Evolutionary conservation across 2,797 vertebrate genomes (phyloP).

Genomic region (Enteromius radiatus): DNA sequence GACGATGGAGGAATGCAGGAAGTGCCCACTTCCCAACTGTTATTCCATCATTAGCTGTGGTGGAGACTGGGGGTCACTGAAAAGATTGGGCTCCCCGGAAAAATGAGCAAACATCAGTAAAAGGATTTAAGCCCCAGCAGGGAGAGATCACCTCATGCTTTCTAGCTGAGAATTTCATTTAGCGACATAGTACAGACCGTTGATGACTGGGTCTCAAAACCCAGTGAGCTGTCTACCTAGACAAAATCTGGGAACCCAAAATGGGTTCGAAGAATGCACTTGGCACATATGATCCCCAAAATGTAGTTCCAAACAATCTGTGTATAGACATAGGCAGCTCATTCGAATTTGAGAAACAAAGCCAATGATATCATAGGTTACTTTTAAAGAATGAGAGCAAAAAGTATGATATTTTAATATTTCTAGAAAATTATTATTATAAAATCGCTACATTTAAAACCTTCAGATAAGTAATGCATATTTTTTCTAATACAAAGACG

Average conservation of each 20-base stretch:
- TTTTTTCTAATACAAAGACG: neutral
- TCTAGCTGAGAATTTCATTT: neutral
- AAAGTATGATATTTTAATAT: neutral
- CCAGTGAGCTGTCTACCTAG: neutral
- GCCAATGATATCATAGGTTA: too few relatives aligned
- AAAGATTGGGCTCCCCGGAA: neutral
- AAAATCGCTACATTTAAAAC: neutral
- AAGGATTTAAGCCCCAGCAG: conserved; percentile 3
- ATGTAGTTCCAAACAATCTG: too few relatives aligned
- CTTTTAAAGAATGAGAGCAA: neutral
- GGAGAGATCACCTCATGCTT: neutral
- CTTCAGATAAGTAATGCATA: neutral
- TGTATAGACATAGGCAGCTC: neutral
- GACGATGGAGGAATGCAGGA: neutral
- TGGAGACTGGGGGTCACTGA: neutral
- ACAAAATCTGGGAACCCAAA: neutral
- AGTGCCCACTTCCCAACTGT: neutral
- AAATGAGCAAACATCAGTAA: conserved; percentile 1
- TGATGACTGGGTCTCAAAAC: neutral
- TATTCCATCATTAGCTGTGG: conserved; percentile 1
- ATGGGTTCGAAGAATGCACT: neutral
- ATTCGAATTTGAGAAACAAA: neutral
- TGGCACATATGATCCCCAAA: neutral
- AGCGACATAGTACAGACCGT: neutral
- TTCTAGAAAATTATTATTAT: neutral